Evolutionary conservation across 2,113 vertebrate species (phyloP).

Genomic region (Gambusia affinis): DNA sequence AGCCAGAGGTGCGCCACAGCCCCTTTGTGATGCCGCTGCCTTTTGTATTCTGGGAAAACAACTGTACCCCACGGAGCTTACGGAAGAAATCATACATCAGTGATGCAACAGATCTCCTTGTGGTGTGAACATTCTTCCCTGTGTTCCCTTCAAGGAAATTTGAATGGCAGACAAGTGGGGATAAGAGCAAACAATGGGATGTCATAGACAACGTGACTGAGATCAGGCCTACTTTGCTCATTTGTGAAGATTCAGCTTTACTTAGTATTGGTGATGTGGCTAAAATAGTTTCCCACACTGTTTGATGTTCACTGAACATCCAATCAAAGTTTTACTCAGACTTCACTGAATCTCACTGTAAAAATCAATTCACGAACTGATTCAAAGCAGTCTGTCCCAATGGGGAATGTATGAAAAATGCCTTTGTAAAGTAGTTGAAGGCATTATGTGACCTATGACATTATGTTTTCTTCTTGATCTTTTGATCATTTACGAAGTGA

Average conservation of each 20-base stretch:
- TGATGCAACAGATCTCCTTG: constrained; percentile 61
- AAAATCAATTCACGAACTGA: constrained; percentile 22
- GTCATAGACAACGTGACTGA: constrained; percentile 42
- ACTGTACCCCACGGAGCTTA: constrained; percentile 70
- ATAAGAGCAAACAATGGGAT: constrained; percentile 65
- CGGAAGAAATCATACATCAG: constrained; percentile 66
- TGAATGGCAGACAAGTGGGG: constrained; percentile 71
- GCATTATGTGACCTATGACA: constrained; percentile 15
- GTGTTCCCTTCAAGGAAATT: constrained; percentile 62
- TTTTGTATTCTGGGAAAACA: constrained; percentile 79
- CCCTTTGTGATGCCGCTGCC: constrained; percentile 74
- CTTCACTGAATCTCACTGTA: constrained; percentile 1
- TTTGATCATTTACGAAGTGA: constrained; percentile 57
- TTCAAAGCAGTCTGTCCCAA: constrained; percentile 36
- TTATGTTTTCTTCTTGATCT: constrained; percentile 23
- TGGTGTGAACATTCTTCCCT: constrained; percentile 54
- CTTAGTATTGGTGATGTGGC: constrained; percentile 7
- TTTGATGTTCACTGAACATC: constrained; percentile 20
- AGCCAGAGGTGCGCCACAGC: constrained; percentile 74
- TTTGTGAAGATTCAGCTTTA: constrained; percentile 50
- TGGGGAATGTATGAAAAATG: constrained; percentile 41
- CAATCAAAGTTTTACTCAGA: constrained; percentile 14
- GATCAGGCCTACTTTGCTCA: constrained; percentile 45
- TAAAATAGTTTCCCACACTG: constrained; percentile 28
- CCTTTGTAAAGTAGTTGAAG: constrained; percentile 23